These are phyloP conservation scores for Drosophila pegasa DNA, from an alignment of 2,888 invertebrate genomes.

Conservation along the genomic window DNA sequence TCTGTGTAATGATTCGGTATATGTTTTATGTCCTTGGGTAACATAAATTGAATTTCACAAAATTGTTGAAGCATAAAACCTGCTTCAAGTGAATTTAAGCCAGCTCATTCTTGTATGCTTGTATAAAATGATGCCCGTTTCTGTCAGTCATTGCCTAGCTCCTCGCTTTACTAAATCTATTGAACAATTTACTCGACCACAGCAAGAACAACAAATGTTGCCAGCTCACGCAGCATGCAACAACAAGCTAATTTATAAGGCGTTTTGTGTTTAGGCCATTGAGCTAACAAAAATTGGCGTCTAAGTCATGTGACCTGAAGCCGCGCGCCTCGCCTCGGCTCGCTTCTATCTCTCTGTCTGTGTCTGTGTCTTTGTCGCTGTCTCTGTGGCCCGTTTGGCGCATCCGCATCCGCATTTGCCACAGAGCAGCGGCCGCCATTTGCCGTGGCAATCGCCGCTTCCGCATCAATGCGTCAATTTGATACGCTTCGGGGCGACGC, in stretches of 20 bases:
- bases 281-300: conserved; percentile 66
- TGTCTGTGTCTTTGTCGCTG: not conserved
- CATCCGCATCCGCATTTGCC: conserved; percentile 47
- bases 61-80: conserved; percentile 84
- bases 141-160: conserved; percentile 69
- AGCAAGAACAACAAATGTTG: conserved; percentile 43
- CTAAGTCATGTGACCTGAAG: conserved; percentile 55
- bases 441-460: conserved; percentile 79
- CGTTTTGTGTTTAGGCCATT: conserved; percentile 68
- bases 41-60: conserved; percentile 84
- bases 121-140: conserved; percentile 76
- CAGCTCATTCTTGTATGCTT: conserved; percentile 68
- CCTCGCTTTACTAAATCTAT: conserved; percentile 37
- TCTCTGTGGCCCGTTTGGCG: conserved; percentile 41
- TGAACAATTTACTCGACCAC: conserved; percentile 66
- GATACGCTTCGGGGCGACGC: conserved; percentile 57
- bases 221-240: conserved; percentile 56
- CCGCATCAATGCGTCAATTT: conserved; percentile 80
- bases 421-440: conserved; percentile 24
- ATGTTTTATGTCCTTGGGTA: conserved; percentile 79
- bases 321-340: not conserved
- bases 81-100: conserved; percentile 82
- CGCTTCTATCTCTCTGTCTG: conserved; percentile 1
- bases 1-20: conserved; percentile 76
- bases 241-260: conserved; percentile 76